Percentiles rank a stretch among this genome's conserved stretches.
Conservation (phyloP, 2,888 invertebrate genomes). For the Augiades crinisus region DNA sequence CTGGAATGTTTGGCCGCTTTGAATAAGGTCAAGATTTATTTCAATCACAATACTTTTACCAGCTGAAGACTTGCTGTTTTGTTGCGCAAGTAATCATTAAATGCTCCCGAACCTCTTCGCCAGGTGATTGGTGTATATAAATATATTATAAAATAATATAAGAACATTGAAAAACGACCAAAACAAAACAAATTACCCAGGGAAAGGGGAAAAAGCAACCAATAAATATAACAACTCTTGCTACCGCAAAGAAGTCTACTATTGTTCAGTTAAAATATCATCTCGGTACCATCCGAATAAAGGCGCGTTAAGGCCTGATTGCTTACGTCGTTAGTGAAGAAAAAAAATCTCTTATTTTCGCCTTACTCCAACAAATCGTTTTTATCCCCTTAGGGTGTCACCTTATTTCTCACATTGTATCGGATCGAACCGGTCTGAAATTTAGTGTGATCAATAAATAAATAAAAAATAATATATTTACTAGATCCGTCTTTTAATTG, state of each 20-base stretch:
- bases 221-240: conserved; percentile 2
- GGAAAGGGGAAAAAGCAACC: neutral
- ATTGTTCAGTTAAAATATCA: conserved; percentile 21
- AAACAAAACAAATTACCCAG: neutral
- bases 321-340: conserved; percentile 28
- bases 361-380: conserved; percentile 19
- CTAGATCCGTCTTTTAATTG: too few relatives aligned
- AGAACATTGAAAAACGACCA: too few relatives aligned
- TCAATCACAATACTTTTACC: too few relatives aligned
- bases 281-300: conserved; percentile 15
- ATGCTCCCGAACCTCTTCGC: too few relatives aligned
- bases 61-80: too few relatives aligned
- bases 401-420: neutral
- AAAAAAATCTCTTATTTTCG: conserved; percentile 23
- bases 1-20: too few relatives aligned
- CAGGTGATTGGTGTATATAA: too few relatives aligned
- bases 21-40: too few relatives aligned
- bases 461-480: too few relatives aligned
- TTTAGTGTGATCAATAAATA: neutral
- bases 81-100: too few relatives aligned
- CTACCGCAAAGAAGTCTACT: neutral
- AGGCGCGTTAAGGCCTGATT: conserved; percentile 27
- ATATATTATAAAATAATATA: too few relatives aligned
- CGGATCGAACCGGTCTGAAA: neutral
- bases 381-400: conserved; percentile 7